Percentiles rank a stretch among this genome's conserved stretches.
phyloP scores from a whole-genome alignment of 2,888 invertebrate species.

The Sussaba pulchella region DNA sequence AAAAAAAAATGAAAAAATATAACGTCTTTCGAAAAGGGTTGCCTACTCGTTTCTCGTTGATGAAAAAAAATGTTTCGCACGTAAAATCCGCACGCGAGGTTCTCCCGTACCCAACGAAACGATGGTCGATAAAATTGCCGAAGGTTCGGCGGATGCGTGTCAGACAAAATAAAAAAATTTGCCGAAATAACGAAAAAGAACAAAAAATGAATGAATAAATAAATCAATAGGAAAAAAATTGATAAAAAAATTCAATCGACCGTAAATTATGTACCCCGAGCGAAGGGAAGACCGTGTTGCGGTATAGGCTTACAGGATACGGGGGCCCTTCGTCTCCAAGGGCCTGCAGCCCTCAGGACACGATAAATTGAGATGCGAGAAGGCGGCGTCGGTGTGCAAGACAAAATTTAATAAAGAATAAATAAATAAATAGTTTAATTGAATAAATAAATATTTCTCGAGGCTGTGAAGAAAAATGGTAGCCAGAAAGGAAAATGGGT shows the following conservation, averaged over 20 bases:
- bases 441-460: not conserved
- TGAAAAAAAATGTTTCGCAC: conserved; percentile 27
- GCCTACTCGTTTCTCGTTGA: too few relatives aligned
- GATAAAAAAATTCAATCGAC: conserved; percentile 60
- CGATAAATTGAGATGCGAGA: conserved; percentile 63
- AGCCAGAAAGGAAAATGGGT: too few relatives aligned
- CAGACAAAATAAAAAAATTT: conserved; percentile 18
- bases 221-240: not conserved
- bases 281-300: conserved; percentile 34
- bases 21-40: too few relatives aligned
- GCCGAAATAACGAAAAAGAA: too few relatives aligned
- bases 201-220: too few relatives aligned
- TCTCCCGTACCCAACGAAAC: not conserved
- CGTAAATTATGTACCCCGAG: conserved; percentile 58
- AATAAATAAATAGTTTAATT: conserved; percentile 16
- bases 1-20: too few relatives aligned
- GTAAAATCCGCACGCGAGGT: conserved; percentile 38
- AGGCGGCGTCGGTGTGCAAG: conserved; percentile 49
- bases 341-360: conserved; percentile 50
- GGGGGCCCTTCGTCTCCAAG: conserved; percentile 8
- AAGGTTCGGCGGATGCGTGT: conserved; percentile 7
- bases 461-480: too few relatives aligned
- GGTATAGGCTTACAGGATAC: conserved; percentile 5
- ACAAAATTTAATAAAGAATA: conserved; percentile 42
- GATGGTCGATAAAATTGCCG: conserved; percentile 16